A percentile compares a stretch with the other conserved stretches of the same genome.
phyloP scores from a whole-genome alignment of 1,140 invertebrate genomes.

The Triops longicaudatus region DNA sequence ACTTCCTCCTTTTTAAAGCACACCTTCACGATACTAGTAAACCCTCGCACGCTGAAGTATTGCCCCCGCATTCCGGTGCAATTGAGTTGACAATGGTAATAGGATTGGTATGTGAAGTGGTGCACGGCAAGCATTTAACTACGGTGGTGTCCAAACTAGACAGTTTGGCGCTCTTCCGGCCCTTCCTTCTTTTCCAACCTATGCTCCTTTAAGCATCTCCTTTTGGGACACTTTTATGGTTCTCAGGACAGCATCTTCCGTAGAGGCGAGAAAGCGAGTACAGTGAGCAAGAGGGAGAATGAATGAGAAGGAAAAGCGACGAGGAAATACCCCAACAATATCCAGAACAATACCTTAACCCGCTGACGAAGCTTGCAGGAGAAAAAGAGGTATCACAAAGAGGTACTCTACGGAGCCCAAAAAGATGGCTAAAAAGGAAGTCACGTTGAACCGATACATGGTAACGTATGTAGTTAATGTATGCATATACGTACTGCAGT shows the following conservation, averaged over 20 bases:
- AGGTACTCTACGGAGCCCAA: background rate
- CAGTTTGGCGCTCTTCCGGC: background rate
- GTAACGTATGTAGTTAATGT: background rate
- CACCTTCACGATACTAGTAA: background rate
- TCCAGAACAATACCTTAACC: background rate
- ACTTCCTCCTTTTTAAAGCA: background rate
- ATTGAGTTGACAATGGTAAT: slow-evolving; percentile 12
- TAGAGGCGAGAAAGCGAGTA: background rate
- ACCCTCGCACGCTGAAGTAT: background rate
- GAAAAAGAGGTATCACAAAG: too few species aligned
- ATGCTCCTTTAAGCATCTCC: background rate
- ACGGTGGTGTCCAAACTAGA: background rate
- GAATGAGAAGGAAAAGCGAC: background rate
- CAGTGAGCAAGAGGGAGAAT: background rate
- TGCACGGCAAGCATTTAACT: slow-evolving; percentile 1
- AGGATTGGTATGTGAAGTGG: slow-evolving; percentile 14
- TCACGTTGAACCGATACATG: background rate
- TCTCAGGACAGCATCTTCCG: background rate
- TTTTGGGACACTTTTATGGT: background rate
- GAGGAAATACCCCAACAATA: background rate
- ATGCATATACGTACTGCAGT: too few species aligned
- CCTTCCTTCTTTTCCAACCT: background rate
- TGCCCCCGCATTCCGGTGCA: background rate
- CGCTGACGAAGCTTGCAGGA: background rate
- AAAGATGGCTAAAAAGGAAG: background rate